Conservation (phyloP, 2,113 vertebrate genomes). For the Austrofundulus limnaeus region DNA sequence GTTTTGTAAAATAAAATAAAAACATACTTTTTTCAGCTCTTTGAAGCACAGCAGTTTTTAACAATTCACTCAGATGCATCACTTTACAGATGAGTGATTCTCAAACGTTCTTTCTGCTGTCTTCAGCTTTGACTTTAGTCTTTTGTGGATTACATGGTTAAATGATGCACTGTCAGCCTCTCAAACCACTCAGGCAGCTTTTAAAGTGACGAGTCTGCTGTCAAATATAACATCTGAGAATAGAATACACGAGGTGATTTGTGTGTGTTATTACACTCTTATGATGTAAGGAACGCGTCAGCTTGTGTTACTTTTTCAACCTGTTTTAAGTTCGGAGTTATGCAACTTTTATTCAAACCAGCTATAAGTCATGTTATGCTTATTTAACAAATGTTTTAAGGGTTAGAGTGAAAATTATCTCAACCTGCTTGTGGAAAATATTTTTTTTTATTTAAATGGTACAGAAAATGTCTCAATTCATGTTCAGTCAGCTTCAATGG, state of each 20-base stretch:
- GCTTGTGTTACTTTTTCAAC: background rate
- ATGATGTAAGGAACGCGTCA: background rate
- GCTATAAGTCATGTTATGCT: background rate
- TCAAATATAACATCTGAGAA: background rate
- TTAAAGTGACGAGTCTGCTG: background rate
- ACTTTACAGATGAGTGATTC: conserved; percentile 29
- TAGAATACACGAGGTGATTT: background rate
- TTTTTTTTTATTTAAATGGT: no score
- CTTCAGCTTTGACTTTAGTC: background rate
- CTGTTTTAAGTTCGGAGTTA: background rate
- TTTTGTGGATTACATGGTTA: conserved; percentile 19
- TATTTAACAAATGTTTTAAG: background rate
- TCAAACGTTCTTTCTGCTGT: conserved; percentile 37
- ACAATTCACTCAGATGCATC: conserved; percentile 44
- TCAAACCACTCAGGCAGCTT: background rate
- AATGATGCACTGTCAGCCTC: conserved; percentile 27
- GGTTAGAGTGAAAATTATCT: no score
- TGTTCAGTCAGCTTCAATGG: no score
- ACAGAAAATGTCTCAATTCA: no score
- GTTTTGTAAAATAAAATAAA: conserved; percentile 1
- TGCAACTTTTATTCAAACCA: background rate
- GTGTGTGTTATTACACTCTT: conserved; percentile 1
- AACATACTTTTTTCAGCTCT: conserved; percentile 3
- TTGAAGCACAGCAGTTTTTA: conserved; percentile 25
- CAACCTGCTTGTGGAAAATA: no score